Conservation (phyloP, 1,140 invertebrate species). For the Amphibalanus amphitrite region DNA sequence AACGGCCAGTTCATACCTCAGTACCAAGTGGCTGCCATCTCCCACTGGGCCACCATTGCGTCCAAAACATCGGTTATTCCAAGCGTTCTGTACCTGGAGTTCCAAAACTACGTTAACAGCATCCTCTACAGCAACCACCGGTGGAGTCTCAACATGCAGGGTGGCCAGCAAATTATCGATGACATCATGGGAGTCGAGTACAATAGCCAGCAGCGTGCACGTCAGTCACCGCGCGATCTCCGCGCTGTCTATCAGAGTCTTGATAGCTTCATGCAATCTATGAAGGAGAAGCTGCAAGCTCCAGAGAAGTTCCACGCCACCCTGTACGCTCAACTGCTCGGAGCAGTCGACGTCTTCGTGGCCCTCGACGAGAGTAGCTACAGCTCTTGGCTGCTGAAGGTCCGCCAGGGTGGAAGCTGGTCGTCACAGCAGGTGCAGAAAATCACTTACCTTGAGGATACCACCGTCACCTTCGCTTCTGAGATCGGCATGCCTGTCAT, state of each 20-base stretch:
- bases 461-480: background rate
- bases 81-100: background rate
- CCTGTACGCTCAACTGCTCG: background rate
- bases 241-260: background rate
- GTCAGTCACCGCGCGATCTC: background rate
- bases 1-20: background rate
- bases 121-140: background rate
- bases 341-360: background rate
- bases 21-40: background rate
- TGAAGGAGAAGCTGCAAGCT: background rate
- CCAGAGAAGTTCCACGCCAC: background rate
- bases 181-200: background rate
- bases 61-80: background rate
- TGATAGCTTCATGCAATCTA: background rate
- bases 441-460: background rate
- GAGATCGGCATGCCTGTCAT: background rate
- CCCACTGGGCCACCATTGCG: background rate
- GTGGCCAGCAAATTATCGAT: background rate
- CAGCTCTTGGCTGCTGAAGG: background rate
- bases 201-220: too few relatives aligned
- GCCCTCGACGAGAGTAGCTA: background rate
- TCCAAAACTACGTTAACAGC: background rate
- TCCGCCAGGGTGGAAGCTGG: background rate
- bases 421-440: background rate
- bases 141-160: background rate